Percentiles rank a stretch among this genome's conserved stretches.
These are phyloP conservation scores for Notamacropus eugenii DNA, from an alignment of 2,797 vertebrate genomes.

Conservation along the genomic window DNA sequence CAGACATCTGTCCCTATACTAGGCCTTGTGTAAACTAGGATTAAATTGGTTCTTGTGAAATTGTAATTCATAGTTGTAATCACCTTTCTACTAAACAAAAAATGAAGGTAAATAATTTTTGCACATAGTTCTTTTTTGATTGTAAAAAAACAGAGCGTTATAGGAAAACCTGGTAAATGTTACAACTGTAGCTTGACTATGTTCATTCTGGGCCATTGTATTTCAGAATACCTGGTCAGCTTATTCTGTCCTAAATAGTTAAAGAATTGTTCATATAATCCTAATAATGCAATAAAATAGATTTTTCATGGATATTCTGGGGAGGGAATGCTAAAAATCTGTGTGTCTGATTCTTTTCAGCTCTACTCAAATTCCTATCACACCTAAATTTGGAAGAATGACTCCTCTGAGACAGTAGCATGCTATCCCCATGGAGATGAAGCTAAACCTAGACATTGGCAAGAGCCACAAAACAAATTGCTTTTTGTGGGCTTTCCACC, in stretches of 20 bases:
- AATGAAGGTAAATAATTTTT: conserved; percentile 45
- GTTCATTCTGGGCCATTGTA: conserved; percentile 22
- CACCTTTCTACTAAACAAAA: conserved; percentile 36
- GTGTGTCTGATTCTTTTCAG: conserved; percentile 27
- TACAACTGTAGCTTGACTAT: conserved; percentile 13
- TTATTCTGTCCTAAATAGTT: not conserved
- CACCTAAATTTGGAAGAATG: conserved; percentile 44
- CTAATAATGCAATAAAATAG: conserved; percentile 51
- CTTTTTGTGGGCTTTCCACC: not conserved
- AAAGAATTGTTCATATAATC: conserved; percentile 53
- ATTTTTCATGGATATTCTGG: conserved; percentile 22
- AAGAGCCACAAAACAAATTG: conserved; percentile 9
- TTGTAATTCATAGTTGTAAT: conserved; percentile 57
- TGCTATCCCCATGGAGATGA: not conserved
- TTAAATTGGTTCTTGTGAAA: conserved; percentile 40
- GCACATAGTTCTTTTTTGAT: not conserved
- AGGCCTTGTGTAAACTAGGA: not conserved
- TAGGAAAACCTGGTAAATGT: not conserved
- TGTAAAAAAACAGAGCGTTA: conserved; percentile 21
- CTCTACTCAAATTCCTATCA: conserved; percentile 1
- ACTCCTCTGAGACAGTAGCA: not conserved
- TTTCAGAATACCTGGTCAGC: not conserved
- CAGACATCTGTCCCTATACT: conserved; percentile 36
- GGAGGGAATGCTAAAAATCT: not conserved
- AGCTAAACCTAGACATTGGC: not conserved